Conservation (phyloP, 2,797 vertebrate species). For the Micropoecilia bifurca region DNA sequence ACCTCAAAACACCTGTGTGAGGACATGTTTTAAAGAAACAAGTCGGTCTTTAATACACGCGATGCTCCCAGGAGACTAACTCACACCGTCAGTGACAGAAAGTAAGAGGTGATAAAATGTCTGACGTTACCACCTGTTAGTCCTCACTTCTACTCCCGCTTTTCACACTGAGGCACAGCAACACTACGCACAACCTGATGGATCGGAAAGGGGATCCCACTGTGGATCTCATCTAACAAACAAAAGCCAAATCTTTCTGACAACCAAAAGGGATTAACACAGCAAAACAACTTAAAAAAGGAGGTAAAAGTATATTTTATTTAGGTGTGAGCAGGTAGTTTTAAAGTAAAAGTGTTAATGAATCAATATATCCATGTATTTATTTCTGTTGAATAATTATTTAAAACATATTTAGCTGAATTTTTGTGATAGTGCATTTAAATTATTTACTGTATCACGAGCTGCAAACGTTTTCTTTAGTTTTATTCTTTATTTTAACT, state of each 20-base stretch:
- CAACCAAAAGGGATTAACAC: conserved; percentile 12
- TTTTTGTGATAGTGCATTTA: background rate
- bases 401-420: background rate
- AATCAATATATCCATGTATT: background rate
- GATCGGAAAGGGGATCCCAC: conserved; percentile 13
- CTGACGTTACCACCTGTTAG: conserved; percentile 36
- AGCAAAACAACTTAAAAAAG: background rate
- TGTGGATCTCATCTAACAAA: conserved; percentile 38
- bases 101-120: conserved; percentile 46
- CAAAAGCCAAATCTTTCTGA: conserved; percentile 9
- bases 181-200: background rate
- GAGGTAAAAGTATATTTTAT: background rate
- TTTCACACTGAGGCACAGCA: conserved; percentile 9
- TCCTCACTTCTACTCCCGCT: conserved; percentile 2
- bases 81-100: conserved; percentile 15
- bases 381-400: background rate
- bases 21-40: conserved; percentile 10
- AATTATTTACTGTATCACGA: background rate
- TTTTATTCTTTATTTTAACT: background rate
- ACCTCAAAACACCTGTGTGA: conserved; percentile 23
- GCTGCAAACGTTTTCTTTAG: background rate
- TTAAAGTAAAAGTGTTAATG: background rate
- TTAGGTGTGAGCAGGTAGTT: background rate
- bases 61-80: conserved; percentile 16
- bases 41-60: conserved; percentile 11